Base-by-base conservation (phyloP, 1,140 invertebrate genomes). In the Oryctes rhinoceros region DNA sequence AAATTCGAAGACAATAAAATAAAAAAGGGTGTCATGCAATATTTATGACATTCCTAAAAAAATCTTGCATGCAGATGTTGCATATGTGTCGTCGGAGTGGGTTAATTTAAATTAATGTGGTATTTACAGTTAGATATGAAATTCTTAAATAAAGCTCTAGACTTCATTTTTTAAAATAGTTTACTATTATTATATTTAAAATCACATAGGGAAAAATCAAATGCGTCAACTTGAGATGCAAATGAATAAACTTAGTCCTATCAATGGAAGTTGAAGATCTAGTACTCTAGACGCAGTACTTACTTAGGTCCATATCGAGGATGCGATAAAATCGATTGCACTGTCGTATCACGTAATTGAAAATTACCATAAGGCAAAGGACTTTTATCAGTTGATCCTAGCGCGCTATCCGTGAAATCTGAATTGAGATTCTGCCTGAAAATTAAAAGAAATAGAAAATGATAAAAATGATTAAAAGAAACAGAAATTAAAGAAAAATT, bases 291-390 rank as follows among this genome's bases (percentile, higher is more conserved):
- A 30, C 24, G 2, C 24, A 30, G 24, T 2, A 89, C 91, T 91
- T 89, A 95, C 91, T 96, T 95, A 35, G 95, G 95, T 83, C 94
- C 94, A 89, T 96, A 96, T 85, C 95, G 89, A 24, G 95, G 96
- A 89, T 97, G 96, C 79, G 94, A 94, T n/a, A 98, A 89, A 67
- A 98, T 98, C 18, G 96, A 97, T 88, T 97, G 96, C 1, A 98
- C 96, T 24, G 96, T 98, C 39, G 96, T 96, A 86, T 98, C 96
- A 74, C 96, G 89, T 3, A 98, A 90, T 85, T 97, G 96, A 87
- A 98, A 98, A 87, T 98, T 97, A 37, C 96, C 96, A 89, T 97
- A 97, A 37, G 96, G 96, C 81, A 96, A 89, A 7, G 95, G 95
- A 81, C 94, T 95, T 88, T 97, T 96, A 85, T 97, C 96, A 24